These are phyloP conservation scores for Tonatia bakeri DNA, from an alignment of 2,113 vertebrate genomes.

Conservation along the genomic window DNA sequence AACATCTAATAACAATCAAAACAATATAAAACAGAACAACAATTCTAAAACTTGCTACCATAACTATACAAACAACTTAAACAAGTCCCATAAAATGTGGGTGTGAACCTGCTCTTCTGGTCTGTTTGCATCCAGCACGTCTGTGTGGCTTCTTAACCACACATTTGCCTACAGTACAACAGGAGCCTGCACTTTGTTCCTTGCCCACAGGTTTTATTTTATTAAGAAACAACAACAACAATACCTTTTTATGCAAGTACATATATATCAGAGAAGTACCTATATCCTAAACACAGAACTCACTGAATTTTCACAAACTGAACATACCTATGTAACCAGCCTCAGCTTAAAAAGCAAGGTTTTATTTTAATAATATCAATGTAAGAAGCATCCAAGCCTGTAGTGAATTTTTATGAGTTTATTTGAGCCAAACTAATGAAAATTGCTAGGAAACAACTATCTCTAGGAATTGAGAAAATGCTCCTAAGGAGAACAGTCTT, in stretches of 20 bases:
- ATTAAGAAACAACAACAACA: not conserved
- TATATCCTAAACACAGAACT: not conserved
- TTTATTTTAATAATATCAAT: not conserved
- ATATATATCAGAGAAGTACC: not conserved
- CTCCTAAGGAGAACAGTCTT: not conserved
- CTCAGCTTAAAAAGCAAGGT: not conserved
- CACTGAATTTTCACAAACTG: not conserved
- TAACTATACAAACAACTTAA: not conserved
- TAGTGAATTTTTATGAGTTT: not conserved
- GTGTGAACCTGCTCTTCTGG: not conserved
- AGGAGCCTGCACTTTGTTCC: not conserved
- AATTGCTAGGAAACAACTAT: not conserved
- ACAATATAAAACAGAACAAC: not conserved
- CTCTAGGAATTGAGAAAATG: not conserved
- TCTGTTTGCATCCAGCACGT: too few relatives aligned
- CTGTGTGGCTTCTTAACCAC: not conserved
- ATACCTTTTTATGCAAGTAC: not conserved
- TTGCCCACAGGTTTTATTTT: not conserved
- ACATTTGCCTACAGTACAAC: not conserved
- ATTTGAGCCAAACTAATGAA: not conserved
- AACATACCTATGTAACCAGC: not conserved
- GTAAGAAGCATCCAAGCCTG: not conserved
- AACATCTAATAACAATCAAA: not conserved
- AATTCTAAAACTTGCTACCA: not conserved
- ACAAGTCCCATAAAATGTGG: not conserved